phyloP scores from a whole-genome alignment of 2,797 vertebrate genomes.

The Leucoraja ocellata region DNA sequence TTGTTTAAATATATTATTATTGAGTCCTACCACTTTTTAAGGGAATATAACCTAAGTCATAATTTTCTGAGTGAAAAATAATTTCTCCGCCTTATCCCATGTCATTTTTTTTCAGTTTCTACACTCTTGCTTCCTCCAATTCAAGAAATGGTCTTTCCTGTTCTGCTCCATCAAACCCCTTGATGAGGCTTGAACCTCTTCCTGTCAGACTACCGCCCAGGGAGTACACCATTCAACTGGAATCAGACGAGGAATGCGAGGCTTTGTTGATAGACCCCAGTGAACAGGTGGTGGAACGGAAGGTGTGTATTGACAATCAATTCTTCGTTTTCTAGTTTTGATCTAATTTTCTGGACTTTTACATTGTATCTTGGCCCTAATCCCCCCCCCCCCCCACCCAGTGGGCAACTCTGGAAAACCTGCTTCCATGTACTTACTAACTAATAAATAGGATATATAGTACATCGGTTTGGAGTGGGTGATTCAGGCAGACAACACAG shows the following conservation, averaged over 20 bases:
- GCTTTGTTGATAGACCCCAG: slow-evolving; percentile 70
- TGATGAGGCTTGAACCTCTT: slow-evolving; percentile 45
- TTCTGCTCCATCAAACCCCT: neutral
- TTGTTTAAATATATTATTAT: neutral
- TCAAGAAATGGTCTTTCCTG: neutral
- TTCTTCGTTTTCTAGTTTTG: neutral
- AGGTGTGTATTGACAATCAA: slow-evolving; percentile 54
- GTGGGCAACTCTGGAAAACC: neutral
- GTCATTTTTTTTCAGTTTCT: neutral
- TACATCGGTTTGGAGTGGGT: neutral
- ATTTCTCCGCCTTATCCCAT: neutral
- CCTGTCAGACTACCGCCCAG: slow-evolving; percentile 55
- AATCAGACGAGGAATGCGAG: slow-evolving; percentile 74
- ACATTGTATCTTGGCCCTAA: neutral
- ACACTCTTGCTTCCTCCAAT: neutral
- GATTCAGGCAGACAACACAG: neutral
- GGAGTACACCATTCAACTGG: slow-evolving; percentile 75
- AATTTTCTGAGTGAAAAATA: neutral
- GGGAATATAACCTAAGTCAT: no score
- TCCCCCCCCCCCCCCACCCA: neutral
- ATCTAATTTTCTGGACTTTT: neutral
- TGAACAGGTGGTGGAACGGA: slow-evolving; percentile 66
- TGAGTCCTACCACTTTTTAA: neutral
- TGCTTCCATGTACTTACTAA: neutral
- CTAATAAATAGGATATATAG: neutral